phyloP scores from a whole-genome alignment of 2,888 invertebrate genomes.

The Apotomis betuletana region DNA sequence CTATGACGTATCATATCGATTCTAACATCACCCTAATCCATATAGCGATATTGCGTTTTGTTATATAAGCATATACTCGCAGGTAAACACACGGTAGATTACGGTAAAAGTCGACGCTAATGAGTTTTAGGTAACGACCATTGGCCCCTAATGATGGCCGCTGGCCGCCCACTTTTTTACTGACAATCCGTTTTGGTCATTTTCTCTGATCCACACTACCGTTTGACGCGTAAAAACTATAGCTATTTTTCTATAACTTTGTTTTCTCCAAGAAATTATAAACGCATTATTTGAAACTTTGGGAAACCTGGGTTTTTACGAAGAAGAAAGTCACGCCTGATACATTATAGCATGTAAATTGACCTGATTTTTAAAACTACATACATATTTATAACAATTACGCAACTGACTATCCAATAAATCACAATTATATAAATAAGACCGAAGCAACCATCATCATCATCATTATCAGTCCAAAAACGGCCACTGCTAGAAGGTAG shows the following conservation, averaged over 20 bases:
- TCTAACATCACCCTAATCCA: neutral
- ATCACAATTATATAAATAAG: no score
- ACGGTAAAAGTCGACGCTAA: constrained; percentile 80
- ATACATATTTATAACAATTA: no score
- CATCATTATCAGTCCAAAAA: no score
- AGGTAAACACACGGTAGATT: constrained; percentile 60
- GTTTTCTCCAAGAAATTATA: neutral
- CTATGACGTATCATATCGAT: neutral
- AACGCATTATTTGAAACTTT: no score
- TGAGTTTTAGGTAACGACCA: constrained; percentile 83
- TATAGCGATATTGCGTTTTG: constrained; percentile 1
- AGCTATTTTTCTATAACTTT: constrained; percentile 2
- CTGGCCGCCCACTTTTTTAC: constrained; percentile 80
- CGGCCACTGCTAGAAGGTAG: no score
- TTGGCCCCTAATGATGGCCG: constrained; percentile 77
- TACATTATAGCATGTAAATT: no score
- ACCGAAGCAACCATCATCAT: no score
- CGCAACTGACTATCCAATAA: no score
- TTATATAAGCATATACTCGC: constrained; percentile 30
- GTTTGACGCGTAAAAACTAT: constrained; percentile 29
- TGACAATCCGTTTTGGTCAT: constrained; percentile 76
- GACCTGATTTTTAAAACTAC: no score
- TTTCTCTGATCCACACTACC: constrained; percentile 50
- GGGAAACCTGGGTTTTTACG: no score
- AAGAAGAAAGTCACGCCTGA: no score